These are phyloP conservation scores for Trypoxylon attenuatum DNA, from an alignment of 2,888 invertebrate species.

Conservation along the genomic window DNA sequence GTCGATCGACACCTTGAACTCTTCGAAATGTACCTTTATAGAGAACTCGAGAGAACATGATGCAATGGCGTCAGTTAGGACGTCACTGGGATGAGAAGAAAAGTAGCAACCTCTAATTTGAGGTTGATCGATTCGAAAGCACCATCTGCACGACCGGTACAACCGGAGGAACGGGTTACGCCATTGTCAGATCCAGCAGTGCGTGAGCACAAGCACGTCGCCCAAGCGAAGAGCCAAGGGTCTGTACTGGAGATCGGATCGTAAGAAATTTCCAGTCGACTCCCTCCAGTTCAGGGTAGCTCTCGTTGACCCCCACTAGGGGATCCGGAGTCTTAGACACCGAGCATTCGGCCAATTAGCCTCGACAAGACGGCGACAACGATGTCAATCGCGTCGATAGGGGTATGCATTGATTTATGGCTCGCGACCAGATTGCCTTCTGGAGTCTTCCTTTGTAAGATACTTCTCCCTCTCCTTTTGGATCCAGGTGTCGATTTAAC, in stretches of 20 bases:
- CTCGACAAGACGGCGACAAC: conserved; percentile 10
- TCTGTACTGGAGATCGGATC: no score
- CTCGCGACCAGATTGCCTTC: background rate
- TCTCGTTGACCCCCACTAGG: conserved; percentile 50
- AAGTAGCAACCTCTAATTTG: background rate
- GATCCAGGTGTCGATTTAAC: no score
- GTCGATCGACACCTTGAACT: conserved; percentile 14
- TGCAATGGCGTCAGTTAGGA: background rate
- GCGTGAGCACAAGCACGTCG: no score
- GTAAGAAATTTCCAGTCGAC: background rate
- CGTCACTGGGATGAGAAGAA: background rate
- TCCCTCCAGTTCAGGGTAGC: conserved; percentile 10
- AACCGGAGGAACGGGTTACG: no score
- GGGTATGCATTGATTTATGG: conserved; percentile 6
- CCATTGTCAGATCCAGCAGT: no score
- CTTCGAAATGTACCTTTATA: background rate
- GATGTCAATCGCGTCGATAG: background rate
- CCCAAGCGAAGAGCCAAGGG: no score
- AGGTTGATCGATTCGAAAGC: conserved; percentile 3
- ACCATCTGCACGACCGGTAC: no score
- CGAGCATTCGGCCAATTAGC: conserved; percentile 45
- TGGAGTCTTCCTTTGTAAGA: background rate
- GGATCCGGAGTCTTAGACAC: conserved; percentile 44
- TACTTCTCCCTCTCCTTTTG: background rate
- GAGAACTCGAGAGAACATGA: no score